phyloP scores from a whole-genome alignment of 1,140 invertebrate species.

The Procambarus clarkii region DNA sequence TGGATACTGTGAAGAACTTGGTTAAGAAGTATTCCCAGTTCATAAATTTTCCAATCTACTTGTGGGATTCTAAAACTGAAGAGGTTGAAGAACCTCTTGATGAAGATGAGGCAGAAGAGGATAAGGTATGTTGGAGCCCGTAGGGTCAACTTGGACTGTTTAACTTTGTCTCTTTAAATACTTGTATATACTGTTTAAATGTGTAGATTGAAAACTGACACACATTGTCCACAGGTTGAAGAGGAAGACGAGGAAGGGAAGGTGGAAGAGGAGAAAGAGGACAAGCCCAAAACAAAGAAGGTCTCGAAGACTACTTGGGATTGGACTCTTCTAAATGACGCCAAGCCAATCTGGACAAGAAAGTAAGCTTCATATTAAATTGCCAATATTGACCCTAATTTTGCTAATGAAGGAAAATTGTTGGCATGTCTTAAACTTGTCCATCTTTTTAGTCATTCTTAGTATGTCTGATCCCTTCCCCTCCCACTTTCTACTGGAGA shows the following conservation, averaged over 20 bases:
- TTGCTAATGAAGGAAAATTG: no score
- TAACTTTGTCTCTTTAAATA: no score
- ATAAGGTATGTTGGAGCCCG: not conserved
- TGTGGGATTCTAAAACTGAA: conserved; percentile 95
- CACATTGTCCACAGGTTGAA: conserved; percentile 73
- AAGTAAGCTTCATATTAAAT: conserved; percentile 79
- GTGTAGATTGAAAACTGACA: no score
- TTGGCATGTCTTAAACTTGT: no score
- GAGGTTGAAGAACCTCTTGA: conserved; percentile 89
- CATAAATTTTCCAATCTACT: conserved; percentile 98
- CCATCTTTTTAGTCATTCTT: no score
- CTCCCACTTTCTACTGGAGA: no score
- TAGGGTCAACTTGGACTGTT: not conserved
- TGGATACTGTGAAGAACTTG: conserved; percentile 91
- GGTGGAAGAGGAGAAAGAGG: conserved; percentile 84
- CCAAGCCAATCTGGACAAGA: conserved; percentile 97
- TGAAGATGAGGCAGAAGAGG: conserved; percentile 78
- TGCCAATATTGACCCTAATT: no score
- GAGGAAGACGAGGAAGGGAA: conserved; percentile 79
- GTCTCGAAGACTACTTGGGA: conserved; percentile 98
- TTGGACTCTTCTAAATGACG: conserved; percentile 97
- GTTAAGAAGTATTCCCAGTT: conserved; percentile 99
- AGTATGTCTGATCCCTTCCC: no score
- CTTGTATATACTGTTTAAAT: no score
- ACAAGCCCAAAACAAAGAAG: conserved; percentile 92